Base-by-base conservation (phyloP, 2,888 invertebrate species). In the Poecilobothrus nobilitatus region DNA sequence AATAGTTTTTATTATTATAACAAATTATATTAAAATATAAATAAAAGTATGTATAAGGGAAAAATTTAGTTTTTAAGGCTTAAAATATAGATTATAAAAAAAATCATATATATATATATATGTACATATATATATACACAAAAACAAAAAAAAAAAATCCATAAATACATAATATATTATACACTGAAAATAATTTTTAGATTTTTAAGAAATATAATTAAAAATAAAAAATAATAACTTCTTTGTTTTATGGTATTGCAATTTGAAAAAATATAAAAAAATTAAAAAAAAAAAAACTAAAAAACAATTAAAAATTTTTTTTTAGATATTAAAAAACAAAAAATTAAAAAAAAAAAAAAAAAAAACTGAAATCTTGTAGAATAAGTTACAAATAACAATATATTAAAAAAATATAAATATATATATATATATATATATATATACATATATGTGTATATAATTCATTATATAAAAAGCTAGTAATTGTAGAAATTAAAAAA, bases 31-130 rank as follows among this genome's bases (percentile, higher is more conserved):
- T 12, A 18, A 53, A 37, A 37, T 37, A 37, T 10, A 10, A n/a
- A 10, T 37, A 37, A 8, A 12, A 37, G 15, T 53, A 18, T 53
- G 15, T 53, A 18, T 53, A 53, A 53, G 53, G 53, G 15, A 53
- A 53, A 53, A 53, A 53, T 18, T n/a, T 53, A 53, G 15, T 53
- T 53, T 44, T 53, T 53, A 53, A 53, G 53, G 53, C 53, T 53
- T 53, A 53, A 41, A 53, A 53, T 53, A 18, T 53, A 53, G 15
- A 53, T 53, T n/a, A 53, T 18, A 53, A 6, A 53, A 18, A 10
- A 37, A 37, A 37, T 10, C 37, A 53, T 53, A 53, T 53, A 53
- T 18, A 53, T 53, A 53, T 53, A 53, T 53, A n/a, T 53, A 53
- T 18, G 18, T n/a, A 12, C 7, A 53, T 53, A 53, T 18, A 53